Evolutionary conservation across 2,113 vertebrate genomes (phyloP).

Genomic region (Peucedramus taeniatus): DNA sequence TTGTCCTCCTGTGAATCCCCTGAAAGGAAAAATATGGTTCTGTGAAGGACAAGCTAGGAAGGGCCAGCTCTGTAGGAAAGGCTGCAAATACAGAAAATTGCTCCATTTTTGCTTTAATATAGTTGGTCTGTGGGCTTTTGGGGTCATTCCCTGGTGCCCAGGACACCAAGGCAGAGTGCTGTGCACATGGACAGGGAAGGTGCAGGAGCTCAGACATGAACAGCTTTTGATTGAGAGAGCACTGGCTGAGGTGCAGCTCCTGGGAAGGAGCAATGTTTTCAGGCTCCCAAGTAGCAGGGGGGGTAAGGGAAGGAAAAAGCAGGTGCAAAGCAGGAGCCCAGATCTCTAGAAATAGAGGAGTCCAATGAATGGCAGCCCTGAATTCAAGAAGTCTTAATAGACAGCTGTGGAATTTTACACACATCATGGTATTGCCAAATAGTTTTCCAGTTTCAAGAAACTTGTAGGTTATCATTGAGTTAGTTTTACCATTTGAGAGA

Average conservation of each 20-base stretch:
- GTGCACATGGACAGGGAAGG: not conserved
- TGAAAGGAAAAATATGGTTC: slow-evolving; percentile 37
- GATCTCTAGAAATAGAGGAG: not conserved
- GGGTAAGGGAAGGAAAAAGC: not conserved
- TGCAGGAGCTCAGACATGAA: not conserved
- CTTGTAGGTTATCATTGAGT: not conserved
- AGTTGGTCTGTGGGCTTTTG: not conserved
- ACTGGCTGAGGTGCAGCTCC: not conserved
- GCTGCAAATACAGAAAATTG: not conserved
- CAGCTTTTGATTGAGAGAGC: not conserved
- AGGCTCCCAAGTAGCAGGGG: not conserved
- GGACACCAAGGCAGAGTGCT: not conserved
- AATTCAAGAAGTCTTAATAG: not conserved
- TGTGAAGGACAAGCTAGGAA: not conserved
- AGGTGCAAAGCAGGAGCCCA: not conserved
- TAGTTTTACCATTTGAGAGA: slow-evolving; percentile 86
- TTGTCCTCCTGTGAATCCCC: slow-evolving; percentile 88
- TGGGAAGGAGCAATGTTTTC: not conserved
- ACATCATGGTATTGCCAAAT: not conserved
- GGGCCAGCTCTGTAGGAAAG: not conserved
- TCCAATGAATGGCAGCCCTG: not conserved
- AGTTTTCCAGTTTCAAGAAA: not conserved
- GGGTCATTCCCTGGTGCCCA: not conserved
- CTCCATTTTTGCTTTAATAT: not conserved
- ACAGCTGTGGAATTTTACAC: not conserved